Evolutionary conservation across 2,113 vertebrate species (phyloP), one percentile per base, ranked within the genome.

Genomic region (Campylorhamphus procurvoides): DNA sequence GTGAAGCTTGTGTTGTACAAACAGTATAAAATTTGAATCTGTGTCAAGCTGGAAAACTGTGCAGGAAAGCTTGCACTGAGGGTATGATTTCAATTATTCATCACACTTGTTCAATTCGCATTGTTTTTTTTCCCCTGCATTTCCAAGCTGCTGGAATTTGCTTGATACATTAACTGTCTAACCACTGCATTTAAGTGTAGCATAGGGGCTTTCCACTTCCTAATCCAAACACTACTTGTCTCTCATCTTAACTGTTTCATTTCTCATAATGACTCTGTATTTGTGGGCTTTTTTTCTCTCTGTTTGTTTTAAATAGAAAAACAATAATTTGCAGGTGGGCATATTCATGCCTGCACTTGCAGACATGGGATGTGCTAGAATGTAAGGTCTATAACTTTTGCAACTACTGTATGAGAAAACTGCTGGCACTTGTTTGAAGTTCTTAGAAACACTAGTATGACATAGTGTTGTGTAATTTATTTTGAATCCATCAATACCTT

Each of bases 1-100:
- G 37, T 84, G 80, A 89, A 96, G 94, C 58, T 62, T 71, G 37
- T 59, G 58, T 84, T 93, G 86, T 90, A 69, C 64, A 95, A 90
- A 96, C 60, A 85, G 59, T 64, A 62, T 60, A 71, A 94, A 94
- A 94, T 92, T 37, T 89, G 87, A 80, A 97, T 97, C 93, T 83
- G 39, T 77, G 89, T 88, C 89, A 94, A 94, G 85, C 46, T 80
- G 39, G 63, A 93, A 95, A 87, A 93, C 85, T 84, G 68, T 93
- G 62, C 8, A 3, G 80, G 40, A 86, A 86, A 84, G 44, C 87
- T 94, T 92, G 58, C 74, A 87, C 55, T 49, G 67, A 93, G 69
- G 35, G 35, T 63, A 78, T 50, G 80, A 42, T 81, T 89, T 96
- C 88, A 97, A 97, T 97, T 94, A 97, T 96, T 97, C 83, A 97